Evolutionary conservation across 1,140 invertebrate species (phyloP).

Genomic region (Leptopilina boulardi): DNA sequence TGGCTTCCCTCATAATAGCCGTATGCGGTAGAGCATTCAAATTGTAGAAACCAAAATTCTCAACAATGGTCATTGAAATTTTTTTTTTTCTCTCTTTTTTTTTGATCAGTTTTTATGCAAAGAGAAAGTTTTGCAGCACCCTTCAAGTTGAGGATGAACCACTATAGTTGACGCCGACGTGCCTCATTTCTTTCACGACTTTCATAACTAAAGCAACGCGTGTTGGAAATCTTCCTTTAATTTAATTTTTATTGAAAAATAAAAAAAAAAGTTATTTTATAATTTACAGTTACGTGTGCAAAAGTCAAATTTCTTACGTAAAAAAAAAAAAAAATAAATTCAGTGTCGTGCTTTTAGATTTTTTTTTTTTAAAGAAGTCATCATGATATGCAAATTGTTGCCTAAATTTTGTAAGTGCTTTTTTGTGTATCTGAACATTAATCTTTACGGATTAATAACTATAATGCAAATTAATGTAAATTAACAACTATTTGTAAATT

Average conservation of each 20-base stretch:
- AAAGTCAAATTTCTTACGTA: background rate
- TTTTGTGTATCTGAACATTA: too few species aligned
- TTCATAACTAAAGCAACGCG: background rate
- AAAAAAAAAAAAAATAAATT: background rate
- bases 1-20: background rate
- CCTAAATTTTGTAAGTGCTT: constrained; percentile 4
- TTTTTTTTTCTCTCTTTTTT: constrained; percentile 44
- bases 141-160: background rate
- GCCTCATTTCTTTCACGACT: constrained; percentile 29
- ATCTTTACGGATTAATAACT: too few species aligned
- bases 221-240: background rate
- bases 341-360: background rate
- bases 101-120: constrained; percentile 43
- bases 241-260: background rate
- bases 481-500: too few species aligned
- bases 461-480: too few species aligned
- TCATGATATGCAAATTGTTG: too few species aligned
- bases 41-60: background rate
- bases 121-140: constrained; percentile 55
- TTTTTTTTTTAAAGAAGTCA: too few species aligned
- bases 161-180: background rate
- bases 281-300: background rate
- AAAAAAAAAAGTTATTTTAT: too few species aligned
- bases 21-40: background rate
- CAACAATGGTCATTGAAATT: constrained; percentile 21